A percentile compares a stretch with the other conserved stretches of the same genome.
Evolutionary conservation across 1,140 invertebrate genomes (phyloP).

Genomic region (Phenacoccus solenopsis): DNA sequence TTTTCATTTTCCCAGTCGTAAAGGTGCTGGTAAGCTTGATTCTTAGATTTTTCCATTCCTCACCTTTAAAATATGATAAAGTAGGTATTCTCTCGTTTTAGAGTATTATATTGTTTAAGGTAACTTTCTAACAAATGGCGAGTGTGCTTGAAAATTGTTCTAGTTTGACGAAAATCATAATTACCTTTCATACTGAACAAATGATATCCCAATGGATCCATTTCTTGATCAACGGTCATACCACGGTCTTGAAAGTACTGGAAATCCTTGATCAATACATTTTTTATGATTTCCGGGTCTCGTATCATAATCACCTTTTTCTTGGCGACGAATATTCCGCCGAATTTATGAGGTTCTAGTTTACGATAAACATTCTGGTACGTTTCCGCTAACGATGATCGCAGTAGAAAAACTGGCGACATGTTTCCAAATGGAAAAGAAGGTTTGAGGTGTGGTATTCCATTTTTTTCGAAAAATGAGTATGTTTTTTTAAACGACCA

Average conservation of each 20-base stretch:
- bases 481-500: background rate
- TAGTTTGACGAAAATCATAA: too few relatives aligned
- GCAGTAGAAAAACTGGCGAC: slow-evolving; percentile 30
- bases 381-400: background rate
- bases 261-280: slow-evolving; percentile 39
- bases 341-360: slow-evolving; percentile 9
- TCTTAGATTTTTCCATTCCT: slow-evolving; percentile 34
- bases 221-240: slow-evolving; percentile 32
- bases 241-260: slow-evolving; percentile 35
- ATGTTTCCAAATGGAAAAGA: slow-evolving; percentile 38
- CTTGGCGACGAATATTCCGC: slow-evolving; percentile 22
- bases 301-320: slow-evolving; percentile 32
- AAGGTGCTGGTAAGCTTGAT: slow-evolving; percentile 34
- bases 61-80: too few relatives aligned
- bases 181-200: slow-evolving; percentile 35
- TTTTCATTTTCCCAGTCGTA: slow-evolving; percentile 36
- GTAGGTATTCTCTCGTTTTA: slow-evolving; percentile 35
- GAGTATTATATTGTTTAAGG: slow-evolving; percentile 34
- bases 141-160: too few relatives aligned
- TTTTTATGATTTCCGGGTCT: slow-evolving; percentile 37
- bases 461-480: background rate
- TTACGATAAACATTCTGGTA: background rate
- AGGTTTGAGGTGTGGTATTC: background rate
- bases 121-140: too few relatives aligned
- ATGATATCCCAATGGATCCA: slow-evolving; percentile 40